A percentile compares a stretch with the other conserved stretches of the same genome.
These are phyloP conservation scores for Platanista minor DNA, from an alignment of 2,113 vertebrate species.

Conservation along the genomic window DNA sequence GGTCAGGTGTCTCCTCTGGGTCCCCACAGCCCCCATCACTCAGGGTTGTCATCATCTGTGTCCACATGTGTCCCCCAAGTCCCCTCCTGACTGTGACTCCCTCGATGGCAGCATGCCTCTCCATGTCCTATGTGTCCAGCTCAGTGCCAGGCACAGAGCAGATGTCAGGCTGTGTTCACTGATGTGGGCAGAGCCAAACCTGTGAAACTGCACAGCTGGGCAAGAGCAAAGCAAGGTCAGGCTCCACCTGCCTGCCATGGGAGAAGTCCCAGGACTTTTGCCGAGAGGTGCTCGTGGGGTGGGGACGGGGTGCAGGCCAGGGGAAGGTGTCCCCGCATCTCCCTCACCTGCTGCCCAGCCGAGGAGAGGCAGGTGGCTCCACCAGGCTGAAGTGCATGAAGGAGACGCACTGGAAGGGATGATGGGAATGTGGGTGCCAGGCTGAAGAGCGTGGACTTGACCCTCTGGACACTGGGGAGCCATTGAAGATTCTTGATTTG, in stretches of 20 bases:
- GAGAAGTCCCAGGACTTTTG: not conserved
- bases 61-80: not conserved
- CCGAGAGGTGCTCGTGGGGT: not conserved
- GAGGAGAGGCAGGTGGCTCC: not conserved
- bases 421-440: not conserved
- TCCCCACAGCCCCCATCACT: not conserved
- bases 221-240: not conserved
- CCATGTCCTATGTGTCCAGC: not conserved
- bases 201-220: not conserved
- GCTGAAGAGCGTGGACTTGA: not conserved
- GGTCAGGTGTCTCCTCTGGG: not conserved
- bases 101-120: not conserved
- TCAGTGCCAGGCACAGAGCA: not conserved
- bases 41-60: not conserved
- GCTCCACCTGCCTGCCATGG: not conserved
- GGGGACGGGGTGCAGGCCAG: not conserved
- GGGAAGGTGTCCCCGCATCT: not conserved
- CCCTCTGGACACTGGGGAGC: not conserved
- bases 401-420: not conserved
- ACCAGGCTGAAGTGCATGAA: not conserved
- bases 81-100: not conserved
- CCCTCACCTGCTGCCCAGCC: not conserved
- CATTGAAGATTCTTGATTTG: not conserved
- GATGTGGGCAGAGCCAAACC: not conserved
- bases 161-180: not conserved